These are phyloP conservation scores for Spheniscus humboldti DNA, from an alignment of 2,797 vertebrate species.

Conservation along the genomic window DNA sequence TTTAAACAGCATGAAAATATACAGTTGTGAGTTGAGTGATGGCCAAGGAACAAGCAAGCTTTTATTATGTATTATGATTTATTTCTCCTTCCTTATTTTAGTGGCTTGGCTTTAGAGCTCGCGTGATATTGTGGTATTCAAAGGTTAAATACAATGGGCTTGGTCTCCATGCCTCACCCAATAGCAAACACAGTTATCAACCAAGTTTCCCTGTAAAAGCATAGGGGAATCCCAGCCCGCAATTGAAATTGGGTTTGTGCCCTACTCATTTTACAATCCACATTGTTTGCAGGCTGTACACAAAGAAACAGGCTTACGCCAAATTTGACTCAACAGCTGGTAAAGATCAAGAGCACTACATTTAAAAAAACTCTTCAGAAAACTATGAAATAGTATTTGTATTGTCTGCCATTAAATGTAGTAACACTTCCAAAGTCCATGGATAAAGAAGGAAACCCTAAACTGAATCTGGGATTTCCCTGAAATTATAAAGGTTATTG, in stretches of 20 bases:
- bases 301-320: background rate
- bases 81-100: background rate
- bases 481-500: background rate
- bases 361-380: background rate
- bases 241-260: conserved; percentile 10
- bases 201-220: background rate
- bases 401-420: background rate
- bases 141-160: background rate
- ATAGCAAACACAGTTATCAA: conserved; percentile 20
- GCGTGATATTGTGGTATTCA: background rate
- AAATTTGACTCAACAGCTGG: conserved; percentile 16
- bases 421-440: background rate
- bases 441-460: conserved; percentile 12
- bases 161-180: background rate
- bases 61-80: background rate
- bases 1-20: background rate
- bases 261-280: conserved; percentile 14
- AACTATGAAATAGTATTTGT: background rate
- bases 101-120: background rate
- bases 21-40: background rate
- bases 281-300: conserved; percentile 1
- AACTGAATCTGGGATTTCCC: conserved; percentile 34
- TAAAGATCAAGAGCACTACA: background rate
- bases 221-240: conserved; percentile 50
- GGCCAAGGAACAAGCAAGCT: background rate